Conservation (phyloP, 2,888 invertebrate species). For the Dioctria rufipes region DNA sequence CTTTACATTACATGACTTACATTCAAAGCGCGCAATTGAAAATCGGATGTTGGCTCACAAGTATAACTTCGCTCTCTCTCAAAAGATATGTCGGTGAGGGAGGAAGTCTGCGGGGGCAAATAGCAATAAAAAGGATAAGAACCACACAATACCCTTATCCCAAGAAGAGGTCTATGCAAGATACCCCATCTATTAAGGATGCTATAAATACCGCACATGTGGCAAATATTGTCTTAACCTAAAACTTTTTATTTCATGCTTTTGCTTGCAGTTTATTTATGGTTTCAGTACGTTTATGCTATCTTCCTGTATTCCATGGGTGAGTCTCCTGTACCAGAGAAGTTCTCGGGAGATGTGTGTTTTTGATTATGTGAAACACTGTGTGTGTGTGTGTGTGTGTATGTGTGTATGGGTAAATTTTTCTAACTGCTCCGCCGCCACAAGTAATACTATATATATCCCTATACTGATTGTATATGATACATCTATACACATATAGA, state of each 20-base stretch:
- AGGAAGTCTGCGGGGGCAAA: not conserved
- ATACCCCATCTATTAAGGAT: conserved; percentile 51
- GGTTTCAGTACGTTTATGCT: conserved; percentile 14
- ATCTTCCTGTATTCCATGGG: conserved; percentile 29
- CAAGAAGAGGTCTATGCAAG: conserved; percentile 42
- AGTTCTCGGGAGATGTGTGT: conserved; percentile 1
- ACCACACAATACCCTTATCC: conserved; percentile 44
- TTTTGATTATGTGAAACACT: not conserved
- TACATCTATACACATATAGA: not conserved
- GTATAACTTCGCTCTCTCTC: not conserved
- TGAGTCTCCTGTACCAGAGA: not conserved
- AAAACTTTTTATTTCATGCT: conserved; percentile 59
- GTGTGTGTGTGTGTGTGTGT: not conserved
- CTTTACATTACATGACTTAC: conserved; percentile 54
- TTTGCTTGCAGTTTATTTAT: conserved; percentile 47
- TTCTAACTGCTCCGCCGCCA: not conserved
- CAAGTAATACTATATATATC: conserved; percentile 7
- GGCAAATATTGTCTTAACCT: conserved; percentile 64
- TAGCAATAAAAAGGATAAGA: conserved; percentile 48
- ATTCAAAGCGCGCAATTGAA: conserved; percentile 53
- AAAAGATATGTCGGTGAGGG: not conserved
- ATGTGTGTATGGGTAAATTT: not conserved
- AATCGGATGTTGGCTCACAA: conserved; percentile 45
- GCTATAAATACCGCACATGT: conserved; percentile 60
- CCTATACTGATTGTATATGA: not conserved